Base-by-base conservation (phyloP, 2,888 invertebrate genomes). In the Ptychoptera albimana region DNA sequence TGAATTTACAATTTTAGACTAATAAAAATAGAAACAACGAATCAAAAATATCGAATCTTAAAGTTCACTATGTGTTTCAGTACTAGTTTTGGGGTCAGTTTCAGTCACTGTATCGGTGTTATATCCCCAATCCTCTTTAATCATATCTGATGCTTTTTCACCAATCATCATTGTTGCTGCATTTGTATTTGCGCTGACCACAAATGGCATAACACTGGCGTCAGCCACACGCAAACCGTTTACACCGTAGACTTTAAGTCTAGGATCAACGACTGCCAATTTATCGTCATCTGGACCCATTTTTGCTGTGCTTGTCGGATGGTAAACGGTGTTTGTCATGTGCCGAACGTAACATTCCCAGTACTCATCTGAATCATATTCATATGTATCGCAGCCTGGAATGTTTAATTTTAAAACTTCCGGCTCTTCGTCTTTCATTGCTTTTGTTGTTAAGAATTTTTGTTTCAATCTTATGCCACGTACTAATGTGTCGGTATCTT, bases 261-360 rank as follows among this genome's bases (percentile, higher is more conserved):
- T 64, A n/a, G 69, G 58, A 52, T 75, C 70, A 1, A 78, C 75
- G 0, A 77, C 76, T 0, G 75, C 61, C 0, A 58, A 51, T 23
- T 59, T 54, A 51, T 70, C 70, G 8, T 46, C 52, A 2, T 54
- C 53, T 1, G 72, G 68, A 4, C 77, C 78, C 79, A 79, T 79
- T 59, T 69, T 75, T 0, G 67, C 67, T 1, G 76, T 74, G 41
- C 82, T 73, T 2, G 73, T 72, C 1, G 82, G 83, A 61, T 85
- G 84, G 53, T 82, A 84, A 36, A 83, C 72, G 0, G 87, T 87
- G 50, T 79, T 79, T 1, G 74, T 72, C 56, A 82, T 80, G 56
- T 88, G 85, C 30, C 84, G 72, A 29, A 86, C 70, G 49, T 80
- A 75, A 56, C 89, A 89, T 54, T 84, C 85, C 86, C 88, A 87